Conservation (phyloP, 1,140 invertebrate genomes). For the Eriocheir sinensis region DNA sequence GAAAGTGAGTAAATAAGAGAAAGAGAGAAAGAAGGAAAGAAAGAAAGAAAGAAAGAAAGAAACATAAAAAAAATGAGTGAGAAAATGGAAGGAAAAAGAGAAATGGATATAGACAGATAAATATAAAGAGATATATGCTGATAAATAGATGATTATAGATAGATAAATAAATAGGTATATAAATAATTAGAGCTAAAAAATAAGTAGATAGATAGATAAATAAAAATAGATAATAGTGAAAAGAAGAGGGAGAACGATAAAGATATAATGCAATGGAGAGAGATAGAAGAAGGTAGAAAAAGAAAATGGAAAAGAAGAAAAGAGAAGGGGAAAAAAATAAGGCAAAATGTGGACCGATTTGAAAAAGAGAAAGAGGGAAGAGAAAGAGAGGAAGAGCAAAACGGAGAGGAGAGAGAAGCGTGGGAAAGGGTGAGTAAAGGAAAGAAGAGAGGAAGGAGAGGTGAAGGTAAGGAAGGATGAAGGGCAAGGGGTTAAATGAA, state of each 20-base stretch:
- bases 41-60: too few species aligned
- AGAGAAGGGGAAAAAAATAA: not conserved
- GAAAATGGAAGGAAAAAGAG: not conserved
- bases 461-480: too few species aligned
- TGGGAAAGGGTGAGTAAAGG: too few species aligned
- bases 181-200: too few species aligned
- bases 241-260: not conserved
- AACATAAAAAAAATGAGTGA: not conserved
- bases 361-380: not conserved
- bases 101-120: not conserved
- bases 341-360: too few species aligned
- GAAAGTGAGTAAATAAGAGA: too few species aligned
- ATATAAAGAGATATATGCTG: not conserved
- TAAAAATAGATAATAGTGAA: not conserved
- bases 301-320: not conserved
- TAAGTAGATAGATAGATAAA: too few species aligned
- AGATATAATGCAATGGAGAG: too few species aligned
- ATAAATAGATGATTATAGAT: not conserved
- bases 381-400: not conserved
- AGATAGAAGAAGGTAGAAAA: not conserved
- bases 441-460: too few species aligned
- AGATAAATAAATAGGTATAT: not conserved
- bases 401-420: too few species aligned
- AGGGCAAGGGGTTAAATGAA: too few species aligned
- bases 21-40: too few species aligned